Evolutionary conservation across 1,140 invertebrate species (phyloP), one percentile per base, ranked within the genome.

Genomic region (Hylyphantes graminicola): DNA sequence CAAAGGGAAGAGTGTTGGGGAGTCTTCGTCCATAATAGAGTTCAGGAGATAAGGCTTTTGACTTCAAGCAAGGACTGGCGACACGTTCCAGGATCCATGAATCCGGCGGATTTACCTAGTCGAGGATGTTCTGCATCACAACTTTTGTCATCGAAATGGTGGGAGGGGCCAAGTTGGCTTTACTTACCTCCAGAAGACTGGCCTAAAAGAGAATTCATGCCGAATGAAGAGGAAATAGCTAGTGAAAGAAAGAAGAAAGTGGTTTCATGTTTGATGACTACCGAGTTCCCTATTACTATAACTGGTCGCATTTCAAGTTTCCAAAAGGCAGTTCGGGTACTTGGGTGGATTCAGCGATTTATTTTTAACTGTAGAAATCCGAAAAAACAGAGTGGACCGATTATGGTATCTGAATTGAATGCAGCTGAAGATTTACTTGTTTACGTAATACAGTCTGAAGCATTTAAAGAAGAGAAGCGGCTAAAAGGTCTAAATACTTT

Each of bases 321-420:
- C 15, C 51, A 48, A 21, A 67, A 76, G 11, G 21, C 17, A 53
- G 11, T 72, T 2, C 68, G 51, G 9, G 4, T 76, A 13, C 11
- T 84, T 10, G 81, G 15, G 9, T 84, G 72, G 74, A 84, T 84
- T 9, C 35, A n/a, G 0, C 50, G 64, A 61, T 84, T 84, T 54
- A 35, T 55, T 3, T 61, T 15, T 8, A 84, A 84, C 15, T 84
- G 19, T 59, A 65, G 21, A 76, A 19, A 61, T 54, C 8, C 17
- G 19, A 50, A 75, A 75, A 17, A 48, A 21, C 1, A 59, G 35
- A 84, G 72, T 17, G 59, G 15, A n/a, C 2, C 17, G 0, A n/a
- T 48, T 53, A 51, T 9, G 12, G 19, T 84, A 3, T 11, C 0
- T 68, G 81, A 76, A 67, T n/a, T 84, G 15, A 17, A 13, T 15